Base-by-base conservation (phyloP, 2,113 vertebrate species). In the Hemibagrus wyckioides region DNA sequence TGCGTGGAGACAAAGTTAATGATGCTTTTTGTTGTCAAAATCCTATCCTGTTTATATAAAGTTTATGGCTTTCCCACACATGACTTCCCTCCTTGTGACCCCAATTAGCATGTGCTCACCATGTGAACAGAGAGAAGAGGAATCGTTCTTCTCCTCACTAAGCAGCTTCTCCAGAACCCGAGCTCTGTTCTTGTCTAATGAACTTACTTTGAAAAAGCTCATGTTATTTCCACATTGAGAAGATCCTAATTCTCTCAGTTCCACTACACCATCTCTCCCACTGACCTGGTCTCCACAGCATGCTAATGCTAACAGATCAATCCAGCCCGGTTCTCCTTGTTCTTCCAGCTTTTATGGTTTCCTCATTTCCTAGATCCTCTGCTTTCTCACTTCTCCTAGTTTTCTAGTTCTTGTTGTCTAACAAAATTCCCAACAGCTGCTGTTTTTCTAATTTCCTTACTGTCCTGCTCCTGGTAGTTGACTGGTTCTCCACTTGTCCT, bases 51-150 rank as follows among this genome's bases (percentile, higher is more conserved):
- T 57, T 80, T 80, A 80, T 80, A 25, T 79, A 6, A 57, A 57
- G 79, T 80, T 57, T 57, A 80, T 56, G 79, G 14, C 79, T 81
- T 81, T 81, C 79, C 79, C 79, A 59, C 79, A 81, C 79, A 81
- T 81, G 79, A 36, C 79, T 81, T 81, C 33, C 33, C 79, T 59
- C 33, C 33, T 81, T 11, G 41, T 4, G 25, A 79, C 75, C 54
- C 36, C 13, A 33, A 59, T 81, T 57, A 81, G 79, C 79, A 81
- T 81, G 79, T 81, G 79, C 21, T 59, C 36, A 59, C 79, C 79
- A 81, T 41, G 79, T 81, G 79, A 81, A 81, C 54, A 25, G 79
- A 59, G 41, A 14, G 33, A 81, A 19, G 30, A 10, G 52, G 71
- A 75, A 57, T 23, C 36, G 2, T 30, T 36, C n/a, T 39, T 28